Evolutionary conservation across 2,113 vertebrate species (phyloP).

Genomic region (Sturnira hondurensis): DNA sequence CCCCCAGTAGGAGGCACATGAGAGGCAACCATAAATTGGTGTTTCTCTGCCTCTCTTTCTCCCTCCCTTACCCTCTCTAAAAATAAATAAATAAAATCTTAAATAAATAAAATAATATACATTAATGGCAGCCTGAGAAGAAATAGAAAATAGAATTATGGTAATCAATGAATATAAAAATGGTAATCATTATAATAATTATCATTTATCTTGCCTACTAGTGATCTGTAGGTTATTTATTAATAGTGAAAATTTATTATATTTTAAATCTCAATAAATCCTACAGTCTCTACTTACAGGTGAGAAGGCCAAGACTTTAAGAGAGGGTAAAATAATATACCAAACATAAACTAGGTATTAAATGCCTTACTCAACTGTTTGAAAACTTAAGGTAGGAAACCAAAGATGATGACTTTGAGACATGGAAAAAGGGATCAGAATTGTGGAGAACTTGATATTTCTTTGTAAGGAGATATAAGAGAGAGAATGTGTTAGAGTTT

Average conservation of each 20-base stretch:
- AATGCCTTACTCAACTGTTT: not conserved
- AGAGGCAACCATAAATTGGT: too few relatives aligned
- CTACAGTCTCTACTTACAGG: not conserved
- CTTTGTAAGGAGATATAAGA: not conserved
- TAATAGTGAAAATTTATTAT: not conserved
- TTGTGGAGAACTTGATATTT: not conserved
- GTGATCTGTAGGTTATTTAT: not conserved
- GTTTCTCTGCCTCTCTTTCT: too few relatives aligned
- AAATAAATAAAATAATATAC: not conserved
- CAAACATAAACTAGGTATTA: not conserved
- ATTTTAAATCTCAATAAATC: not conserved
- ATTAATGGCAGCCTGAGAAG: not conserved
- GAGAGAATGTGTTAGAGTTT: not conserved
- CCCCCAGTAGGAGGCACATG: too few relatives aligned
- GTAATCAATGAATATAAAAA: not conserved
- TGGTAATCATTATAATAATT: not conserved
- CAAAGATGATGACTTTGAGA: not conserved
- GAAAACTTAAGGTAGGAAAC: not conserved
- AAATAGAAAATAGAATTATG: not conserved
- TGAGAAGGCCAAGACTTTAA: not conserved
- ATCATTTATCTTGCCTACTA: not conserved
- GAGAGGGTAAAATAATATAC: conserved; percentile 2
- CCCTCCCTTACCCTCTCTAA: too few relatives aligned
- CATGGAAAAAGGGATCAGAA: not conserved
- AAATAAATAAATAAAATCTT: too few relatives aligned